These are phyloP conservation scores for Orchestia grillus DNA, from an alignment of 1,140 invertebrate species.

Conservation along the genomic window DNA sequence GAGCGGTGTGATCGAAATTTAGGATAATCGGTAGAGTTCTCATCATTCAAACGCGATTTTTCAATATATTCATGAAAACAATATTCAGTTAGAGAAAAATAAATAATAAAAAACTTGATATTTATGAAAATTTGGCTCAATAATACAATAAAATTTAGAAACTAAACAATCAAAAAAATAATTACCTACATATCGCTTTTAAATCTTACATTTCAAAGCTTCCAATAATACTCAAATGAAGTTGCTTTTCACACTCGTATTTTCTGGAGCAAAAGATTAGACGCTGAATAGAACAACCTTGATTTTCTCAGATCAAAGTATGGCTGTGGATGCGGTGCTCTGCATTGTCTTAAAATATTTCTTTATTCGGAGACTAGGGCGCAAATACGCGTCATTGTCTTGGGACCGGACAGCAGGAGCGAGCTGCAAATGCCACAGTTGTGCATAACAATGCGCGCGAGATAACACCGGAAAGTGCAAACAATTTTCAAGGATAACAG, in stretches of 20 bases:
- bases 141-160: too few relatives aligned
- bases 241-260: not conserved
- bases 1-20: not conserved
- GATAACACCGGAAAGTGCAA: conserved; percentile 4
- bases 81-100: too few relatives aligned
- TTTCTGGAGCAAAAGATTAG: not conserved
- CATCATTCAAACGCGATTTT: not conserved
- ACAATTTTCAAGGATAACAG: conserved; percentile 5
- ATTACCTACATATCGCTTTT: not conserved
- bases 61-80: not conserved
- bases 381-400: not conserved
- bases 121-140: too few relatives aligned
- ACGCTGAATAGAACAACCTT: not conserved
- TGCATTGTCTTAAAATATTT: not conserved
- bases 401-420: not conserved
- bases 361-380: not conserved
- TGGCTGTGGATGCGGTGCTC: not conserved
- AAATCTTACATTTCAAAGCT: not conserved
- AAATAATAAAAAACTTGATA: not conserved
- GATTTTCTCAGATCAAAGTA: not conserved
- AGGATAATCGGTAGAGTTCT: not conserved
- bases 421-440: not conserved
- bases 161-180: too few relatives aligned
- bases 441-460: not conserved
- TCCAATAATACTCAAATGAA: not conserved